These are phyloP conservation scores for Dicrostonyx torquatus DNA, from an alignment of 2,797 vertebrate genomes.

Conservation along the genomic window DNA sequence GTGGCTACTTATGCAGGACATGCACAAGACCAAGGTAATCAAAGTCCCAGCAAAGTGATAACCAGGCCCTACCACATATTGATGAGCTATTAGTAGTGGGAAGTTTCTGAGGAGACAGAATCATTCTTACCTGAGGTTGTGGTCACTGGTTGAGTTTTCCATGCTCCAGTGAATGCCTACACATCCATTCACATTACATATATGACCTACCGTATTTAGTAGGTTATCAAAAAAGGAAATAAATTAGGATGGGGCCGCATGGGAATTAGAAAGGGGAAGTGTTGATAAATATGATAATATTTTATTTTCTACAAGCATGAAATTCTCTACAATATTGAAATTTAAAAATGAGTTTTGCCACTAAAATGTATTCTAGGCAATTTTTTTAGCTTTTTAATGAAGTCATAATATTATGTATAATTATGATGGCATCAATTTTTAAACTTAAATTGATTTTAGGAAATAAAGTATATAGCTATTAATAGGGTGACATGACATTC, in stretches of 20 bases:
- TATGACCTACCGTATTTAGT: neutral
- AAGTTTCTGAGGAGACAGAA: neutral
- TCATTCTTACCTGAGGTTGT: neutral
- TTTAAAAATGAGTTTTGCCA: neutral
- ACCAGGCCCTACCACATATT: neutral
- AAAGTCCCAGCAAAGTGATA: neutral
- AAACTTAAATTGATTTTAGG: neutral
- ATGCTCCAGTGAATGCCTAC: neutral
- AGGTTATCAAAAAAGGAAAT: too few relatives aligned
- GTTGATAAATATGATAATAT: neutral
- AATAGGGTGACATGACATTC: neutral
- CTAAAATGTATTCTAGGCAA: neutral
- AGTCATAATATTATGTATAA: neutral
- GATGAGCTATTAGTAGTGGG: neutral
- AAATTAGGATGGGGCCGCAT: too few relatives aligned
- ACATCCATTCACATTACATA: neutral
- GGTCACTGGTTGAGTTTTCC: neutral
- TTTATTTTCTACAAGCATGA: neutral
- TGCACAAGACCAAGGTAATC: neutral
- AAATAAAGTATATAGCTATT: neutral
- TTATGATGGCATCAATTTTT: neutral
- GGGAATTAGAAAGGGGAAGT: neutral
- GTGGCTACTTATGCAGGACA: neutral
- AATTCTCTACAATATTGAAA: neutral
- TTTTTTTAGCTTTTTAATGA: too few relatives aligned